A percentile compares a stretch with the other conserved stretches of the same genome.
Conservation (phyloP, 2,888 invertebrate species). For the Neocrepidodera transversa region DNA sequence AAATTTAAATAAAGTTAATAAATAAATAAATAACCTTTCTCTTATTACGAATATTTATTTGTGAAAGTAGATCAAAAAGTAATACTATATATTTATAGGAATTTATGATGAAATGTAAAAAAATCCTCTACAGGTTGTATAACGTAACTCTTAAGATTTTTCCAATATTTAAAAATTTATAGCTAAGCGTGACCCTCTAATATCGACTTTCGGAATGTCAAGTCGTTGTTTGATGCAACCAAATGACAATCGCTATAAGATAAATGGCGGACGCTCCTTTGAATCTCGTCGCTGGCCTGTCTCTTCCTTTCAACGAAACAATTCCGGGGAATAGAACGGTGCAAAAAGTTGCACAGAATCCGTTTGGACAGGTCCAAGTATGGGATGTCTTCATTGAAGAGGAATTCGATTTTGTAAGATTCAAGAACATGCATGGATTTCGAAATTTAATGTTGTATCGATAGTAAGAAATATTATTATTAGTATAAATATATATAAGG, state of each 20-base stretch:
- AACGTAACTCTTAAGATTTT: no score
- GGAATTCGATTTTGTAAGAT: not conserved
- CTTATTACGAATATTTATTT: no score
- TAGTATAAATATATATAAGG: no score
- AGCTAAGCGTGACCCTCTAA: conserved; percentile 45
- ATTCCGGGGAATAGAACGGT: conserved; percentile 14
- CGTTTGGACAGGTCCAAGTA: conserved; percentile 10
- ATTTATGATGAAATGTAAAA: no score
- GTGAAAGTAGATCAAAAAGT: no score
- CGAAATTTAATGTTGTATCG: no score
- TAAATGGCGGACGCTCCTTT: conserved; percentile 50
- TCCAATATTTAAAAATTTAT: conserved; percentile 50
- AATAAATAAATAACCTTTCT: no score
- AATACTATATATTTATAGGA: no score
- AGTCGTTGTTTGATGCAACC: conserved; percentile 49
- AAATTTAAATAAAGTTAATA: no score
- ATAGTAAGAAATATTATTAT: no score
- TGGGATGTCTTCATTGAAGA: conserved; percentile 5
- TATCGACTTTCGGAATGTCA: conserved; percentile 48
- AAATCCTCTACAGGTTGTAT: no score
- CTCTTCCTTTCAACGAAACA: conserved; percentile 18
- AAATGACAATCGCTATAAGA: conserved; percentile 51
- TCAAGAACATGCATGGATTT: no score
- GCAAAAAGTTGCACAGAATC: conserved; percentile 22
- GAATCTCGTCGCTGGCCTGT: conserved; percentile 50